Percentiles rank a stretch among this genome's conserved stretches.
phyloP scores from a whole-genome alignment of 1,140 invertebrate genomes.

The Cotesia chilonis region DNA sequence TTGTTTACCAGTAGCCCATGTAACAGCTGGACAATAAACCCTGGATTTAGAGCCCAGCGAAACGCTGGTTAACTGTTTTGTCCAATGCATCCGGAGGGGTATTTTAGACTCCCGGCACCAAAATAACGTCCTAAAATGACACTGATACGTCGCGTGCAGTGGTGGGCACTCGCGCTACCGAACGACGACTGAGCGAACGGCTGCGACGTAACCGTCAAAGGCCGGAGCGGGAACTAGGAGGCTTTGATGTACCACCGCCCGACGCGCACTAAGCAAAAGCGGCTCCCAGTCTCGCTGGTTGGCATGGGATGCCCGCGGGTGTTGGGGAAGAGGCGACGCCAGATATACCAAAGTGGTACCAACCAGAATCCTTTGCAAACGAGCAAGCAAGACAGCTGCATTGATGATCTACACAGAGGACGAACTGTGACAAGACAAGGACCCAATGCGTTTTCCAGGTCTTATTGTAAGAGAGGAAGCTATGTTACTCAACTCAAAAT shows the following conservation, averaged over 20 bases:
- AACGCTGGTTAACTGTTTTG: neutral
- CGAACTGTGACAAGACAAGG: conserved; percentile 30
- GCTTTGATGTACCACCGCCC: conserved; percentile 65
- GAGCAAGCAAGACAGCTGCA: conserved; percentile 32
- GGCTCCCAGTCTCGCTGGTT: conserved; percentile 56
- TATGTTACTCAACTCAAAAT: too few species aligned
- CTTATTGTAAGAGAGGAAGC: neutral
- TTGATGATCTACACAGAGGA: conserved; percentile 39
- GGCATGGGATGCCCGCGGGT: conserved; percentile 49
- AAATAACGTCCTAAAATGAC: neutral
- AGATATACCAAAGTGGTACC: conserved; percentile 14
- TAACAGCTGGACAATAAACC: neutral
- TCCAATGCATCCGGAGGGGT: conserved; percentile 2
- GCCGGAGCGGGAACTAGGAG: conserved; percentile 61
- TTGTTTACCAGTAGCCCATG: neutral
- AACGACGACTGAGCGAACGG: conserved; percentile 62
- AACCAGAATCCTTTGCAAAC: conserved; percentile 26
- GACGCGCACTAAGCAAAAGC: conserved; percentile 64
- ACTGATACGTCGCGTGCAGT: conserved; percentile 36
- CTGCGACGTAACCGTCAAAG: conserved; percentile 63
- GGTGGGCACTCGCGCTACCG: conserved; percentile 55
- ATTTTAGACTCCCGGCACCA: neutral
- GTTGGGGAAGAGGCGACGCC: conserved; percentile 43
- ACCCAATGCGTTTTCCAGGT: neutral
- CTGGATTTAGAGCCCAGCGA: neutral